Evolutionary conservation across 1,140 invertebrate genomes (phyloP).

Genomic region (Anadara kagoshimensis): DNA sequence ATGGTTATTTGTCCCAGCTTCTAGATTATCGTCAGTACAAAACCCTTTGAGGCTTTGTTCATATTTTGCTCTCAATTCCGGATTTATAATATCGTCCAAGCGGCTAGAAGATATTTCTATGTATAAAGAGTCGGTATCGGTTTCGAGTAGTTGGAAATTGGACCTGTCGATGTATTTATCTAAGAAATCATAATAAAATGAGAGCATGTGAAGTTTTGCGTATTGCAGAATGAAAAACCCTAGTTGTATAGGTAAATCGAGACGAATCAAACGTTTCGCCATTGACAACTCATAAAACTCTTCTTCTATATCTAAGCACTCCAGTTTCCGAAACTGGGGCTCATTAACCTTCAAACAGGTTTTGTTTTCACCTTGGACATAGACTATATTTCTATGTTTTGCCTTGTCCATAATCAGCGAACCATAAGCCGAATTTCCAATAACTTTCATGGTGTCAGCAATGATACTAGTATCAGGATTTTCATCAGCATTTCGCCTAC

Average conservation of each 20-base stretch:
- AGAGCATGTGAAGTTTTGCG: conserved; percentile 42
- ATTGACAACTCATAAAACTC: conserved; percentile 20
- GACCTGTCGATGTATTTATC: conserved; percentile 34
- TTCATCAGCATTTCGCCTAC: conserved; percentile 32
- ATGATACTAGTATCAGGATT: conserved; percentile 39
- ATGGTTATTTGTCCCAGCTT: conserved; percentile 7
- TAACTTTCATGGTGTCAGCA: conserved; percentile 46
- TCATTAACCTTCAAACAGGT: conserved; percentile 6
- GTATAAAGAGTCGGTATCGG: conserved; percentile 50
- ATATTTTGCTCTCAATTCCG: conserved; percentile 21
- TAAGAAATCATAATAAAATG: conserved; percentile 53
- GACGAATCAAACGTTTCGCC: conserved; percentile 1
- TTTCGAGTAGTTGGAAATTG: conserved; percentile 47
- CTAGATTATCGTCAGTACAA: conserved; percentile 14
- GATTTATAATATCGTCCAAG: conserved; percentile 36
- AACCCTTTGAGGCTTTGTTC: conserved; percentile 16
- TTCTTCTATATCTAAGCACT: conserved; percentile 1
- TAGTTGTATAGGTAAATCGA: conserved; percentile 42
- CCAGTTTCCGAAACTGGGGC: conserved; percentile 22
- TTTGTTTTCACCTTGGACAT: conserved; percentile 6
- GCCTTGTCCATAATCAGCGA: conserved; percentile 25
- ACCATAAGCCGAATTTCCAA: conserved; percentile 35
- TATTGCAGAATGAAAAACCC: conserved; percentile 43
- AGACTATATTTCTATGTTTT: conserved; percentile 4
- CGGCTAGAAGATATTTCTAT: conserved; percentile 31